Base-by-base conservation (phyloP, 2,888 invertebrate genomes). In the Caenorhabditis afra region DNA sequence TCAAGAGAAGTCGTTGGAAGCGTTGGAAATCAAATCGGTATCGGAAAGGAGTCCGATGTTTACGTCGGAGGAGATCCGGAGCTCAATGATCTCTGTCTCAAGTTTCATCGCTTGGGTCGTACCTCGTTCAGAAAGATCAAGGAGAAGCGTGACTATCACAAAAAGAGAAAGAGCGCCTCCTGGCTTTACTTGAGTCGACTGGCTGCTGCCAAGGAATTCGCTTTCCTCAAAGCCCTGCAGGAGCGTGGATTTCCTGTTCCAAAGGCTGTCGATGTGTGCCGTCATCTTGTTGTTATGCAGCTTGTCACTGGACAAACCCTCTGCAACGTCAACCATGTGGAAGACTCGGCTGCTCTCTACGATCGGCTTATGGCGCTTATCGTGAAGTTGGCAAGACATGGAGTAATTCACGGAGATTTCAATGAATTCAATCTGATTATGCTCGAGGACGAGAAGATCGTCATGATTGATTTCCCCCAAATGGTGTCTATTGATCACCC, bases 401-500 rank as follows among this genome's bases (percentile, higher is more conserved):
- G 99, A 0, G 95, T 99, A 2, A 98, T 99, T 86, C 99, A 99
- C 91, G 95, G 97, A 0, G 99, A 99, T 92, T 99, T 97, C 91
- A 99, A 99, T 90, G 99, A 99, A 92, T 99, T 99, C 91, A 99
- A 99, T 91, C 93, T 99, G 80, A 95, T 99, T 94, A 76, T 93
- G 16, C 49, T 79, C 16, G 82, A 86, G 52, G 93, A 94, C 64
- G 94, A 94, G 0, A 94, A 94, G 18, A 94, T 94, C 81, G 92
- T 96, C 57, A 92, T 99, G 84, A 97, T 98, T 80, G 99, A 99
- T 92, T 99, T 99, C 91, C 99, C 99, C 0, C 99, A 99, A 92
- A 99, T 99, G 97, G 94, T 99, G 65, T 97, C 97, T 7, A 97
- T 95, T 0, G 94, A 94, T 23, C 98, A 99, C 91, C 90, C 92